A percentile compares a stretch with the other conserved stretches of the same genome.
Evolutionary conservation across 2,888 invertebrate species (phyloP).

Genomic region (Drosophila helvetica): DNA sequence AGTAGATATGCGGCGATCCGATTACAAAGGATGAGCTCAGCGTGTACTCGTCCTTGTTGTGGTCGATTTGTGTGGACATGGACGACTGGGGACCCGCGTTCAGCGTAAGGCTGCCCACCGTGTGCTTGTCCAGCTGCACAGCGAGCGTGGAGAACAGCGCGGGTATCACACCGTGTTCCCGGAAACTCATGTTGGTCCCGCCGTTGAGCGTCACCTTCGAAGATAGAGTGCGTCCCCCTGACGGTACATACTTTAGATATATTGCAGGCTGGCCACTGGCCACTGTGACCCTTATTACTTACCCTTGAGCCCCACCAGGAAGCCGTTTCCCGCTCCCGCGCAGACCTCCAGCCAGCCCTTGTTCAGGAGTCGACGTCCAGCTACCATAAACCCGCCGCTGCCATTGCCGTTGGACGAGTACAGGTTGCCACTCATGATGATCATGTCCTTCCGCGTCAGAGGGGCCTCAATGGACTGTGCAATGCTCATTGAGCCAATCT

Average conservation of each 20-base stretch:
- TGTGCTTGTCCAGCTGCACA: constrained; percentile 93
- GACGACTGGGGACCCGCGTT: constrained; percentile 89
- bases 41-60: constrained; percentile 89
- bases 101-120: constrained; percentile 94
- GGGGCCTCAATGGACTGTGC: constrained; percentile 97
- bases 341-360: constrained; percentile 95
- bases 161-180: constrained; percentile 90
- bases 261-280: not conserved
- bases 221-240: constrained; percentile 75
- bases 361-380: constrained; percentile 90
- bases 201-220: constrained; percentile 85
- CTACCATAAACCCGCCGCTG: constrained; percentile 88
- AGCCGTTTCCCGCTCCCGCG: constrained; percentile 93
- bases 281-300: not conserved
- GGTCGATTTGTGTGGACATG: constrained; percentile 92
- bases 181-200: constrained; percentile 90
- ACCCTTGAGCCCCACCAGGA: constrained; percentile 90
- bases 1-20: constrained; percentile 91
- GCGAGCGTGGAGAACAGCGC: constrained; percentile 92
- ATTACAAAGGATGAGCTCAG: constrained; percentile 90
- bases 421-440: constrained; percentile 92
- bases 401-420: constrained; percentile 95
- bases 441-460: constrained; percentile 92
- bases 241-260: not conserved
- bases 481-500: constrained; percentile 96